phyloP scores from a whole-genome alignment of 2,113 vertebrate species.

The Parus major region DNA sequence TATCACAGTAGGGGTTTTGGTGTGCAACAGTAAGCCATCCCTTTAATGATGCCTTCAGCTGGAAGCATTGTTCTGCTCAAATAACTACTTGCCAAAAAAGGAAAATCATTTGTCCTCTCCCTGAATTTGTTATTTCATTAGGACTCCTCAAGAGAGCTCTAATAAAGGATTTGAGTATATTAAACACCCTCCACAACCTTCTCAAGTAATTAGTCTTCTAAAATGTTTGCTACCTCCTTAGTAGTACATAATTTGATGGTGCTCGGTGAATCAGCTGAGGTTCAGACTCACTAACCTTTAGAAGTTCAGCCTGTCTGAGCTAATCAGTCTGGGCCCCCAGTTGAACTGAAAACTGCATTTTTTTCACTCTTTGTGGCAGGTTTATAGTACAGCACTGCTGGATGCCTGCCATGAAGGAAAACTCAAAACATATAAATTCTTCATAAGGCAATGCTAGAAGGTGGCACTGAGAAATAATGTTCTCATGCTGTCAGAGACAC shows the following conservation, averaged over 20 bases:
- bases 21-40: constrained; percentile 12
- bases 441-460: constrained; percentile 45
- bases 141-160: constrained; percentile 44
- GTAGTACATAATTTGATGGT: neutral
- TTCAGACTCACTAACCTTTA: constrained; percentile 42
- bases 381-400: constrained; percentile 20
- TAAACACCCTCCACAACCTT: constrained; percentile 56
- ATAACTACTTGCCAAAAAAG: constrained; percentile 59
- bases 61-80: constrained; percentile 34
- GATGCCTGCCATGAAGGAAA: constrained; percentile 32
- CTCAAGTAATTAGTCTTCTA: constrained; percentile 51
- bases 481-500: neutral
- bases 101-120: constrained; percentile 61
- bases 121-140: constrained; percentile 62
- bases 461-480: constrained; percentile 34
- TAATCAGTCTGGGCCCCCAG: constrained; percentile 7
- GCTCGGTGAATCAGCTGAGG: neutral
- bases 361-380: constrained; percentile 42
- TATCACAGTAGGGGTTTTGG: constrained; percentile 37
- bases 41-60: constrained; percentile 55
- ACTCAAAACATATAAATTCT: constrained; percentile 62
- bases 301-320: constrained; percentile 10
- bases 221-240: constrained; percentile 41
- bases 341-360: constrained; percentile 12
- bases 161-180: constrained; percentile 58